Evolutionary conservation across 2,888 invertebrate species (phyloP).

Genomic region (Axea sp.): DNA sequence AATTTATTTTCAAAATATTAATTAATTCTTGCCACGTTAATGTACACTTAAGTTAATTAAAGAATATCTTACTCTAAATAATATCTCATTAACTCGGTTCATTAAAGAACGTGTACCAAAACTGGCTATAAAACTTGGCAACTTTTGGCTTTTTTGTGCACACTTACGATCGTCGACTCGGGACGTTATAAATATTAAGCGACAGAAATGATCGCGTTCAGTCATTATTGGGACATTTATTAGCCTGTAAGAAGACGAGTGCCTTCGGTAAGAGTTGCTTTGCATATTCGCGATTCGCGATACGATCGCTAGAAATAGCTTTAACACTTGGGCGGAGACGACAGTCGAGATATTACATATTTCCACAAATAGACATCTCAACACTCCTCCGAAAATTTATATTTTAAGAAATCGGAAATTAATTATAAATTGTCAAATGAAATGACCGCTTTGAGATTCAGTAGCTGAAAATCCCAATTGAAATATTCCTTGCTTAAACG

Average conservation of each 20-base stretch:
- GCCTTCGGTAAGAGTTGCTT: conserved; percentile 7
- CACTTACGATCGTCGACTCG: conserved; percentile 7
- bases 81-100: conserved; percentile 41
- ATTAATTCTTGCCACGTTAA: conserved; percentile 16
- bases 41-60: conserved; percentile 21
- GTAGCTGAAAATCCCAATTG: too few species aligned
- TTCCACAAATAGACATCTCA: conserved; percentile 57
- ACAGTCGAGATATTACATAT: conserved; percentile 41
- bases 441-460: too few species aligned
- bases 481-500: too few species aligned
- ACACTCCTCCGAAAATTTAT: conserved; percentile 20
- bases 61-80: conserved; percentile 44
- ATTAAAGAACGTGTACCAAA: conserved; percentile 45
- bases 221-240: conserved; percentile 74
- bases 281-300: conserved; percentile 57
- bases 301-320: conserved; percentile 68
- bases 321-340: conserved; percentile 64
- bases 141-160: conserved; percentile 22
- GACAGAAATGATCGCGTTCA: conserved; percentile 68
- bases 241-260: conserved; percentile 65
- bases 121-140: conserved; percentile 31
- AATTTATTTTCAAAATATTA: conserved; percentile 33
- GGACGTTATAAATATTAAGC: conserved; percentile 68
- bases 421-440: too few species aligned
- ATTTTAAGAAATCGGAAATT: background rate